Percentiles rank a stretch among this genome's conserved stretches.
phyloP scores from a whole-genome alignment of 2,888 invertebrate species.

The Nomada lathburiana region DNA sequence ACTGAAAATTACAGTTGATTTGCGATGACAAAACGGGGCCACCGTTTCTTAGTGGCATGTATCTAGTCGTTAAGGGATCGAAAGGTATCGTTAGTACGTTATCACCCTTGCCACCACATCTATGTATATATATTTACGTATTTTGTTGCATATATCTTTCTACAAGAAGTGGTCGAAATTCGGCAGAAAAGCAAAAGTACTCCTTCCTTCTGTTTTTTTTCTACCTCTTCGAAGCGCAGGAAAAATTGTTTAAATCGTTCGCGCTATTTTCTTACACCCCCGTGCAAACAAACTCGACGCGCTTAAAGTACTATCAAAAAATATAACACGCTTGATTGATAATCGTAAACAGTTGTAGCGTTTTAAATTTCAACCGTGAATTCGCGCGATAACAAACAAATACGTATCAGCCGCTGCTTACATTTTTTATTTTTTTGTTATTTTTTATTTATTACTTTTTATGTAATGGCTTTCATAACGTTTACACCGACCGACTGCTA shows the following conservation, averaged over 20 bases:
- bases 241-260: slow-evolving; percentile 11
- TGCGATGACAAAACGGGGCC: slow-evolving; percentile 19
- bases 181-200: neutral
- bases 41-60: slow-evolving; percentile 27
- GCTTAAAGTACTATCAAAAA: neutral
- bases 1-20: slow-evolving; percentile 17
- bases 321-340: neutral
- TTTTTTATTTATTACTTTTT: neutral
- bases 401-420: neutral
- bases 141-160: neutral
- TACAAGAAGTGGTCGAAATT: slow-evolving; percentile 11
- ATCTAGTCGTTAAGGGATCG: slow-evolving; percentile 27
- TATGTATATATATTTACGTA: neutral
- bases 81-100: slow-evolving; percentile 9
- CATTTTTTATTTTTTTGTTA: too few species aligned
- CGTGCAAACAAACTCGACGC: neutral
- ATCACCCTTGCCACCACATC: neutral
- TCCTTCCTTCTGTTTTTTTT: neutral
- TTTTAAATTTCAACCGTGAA: slow-evolving; percentile 6
- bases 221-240: neutral
- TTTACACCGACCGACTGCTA: slow-evolving; percentile 66
- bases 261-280: neutral
- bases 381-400: neutral
- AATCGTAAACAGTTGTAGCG: neutral
- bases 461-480: slow-evolving; percentile 60